Conservation (phyloP, 1,140 invertebrate species). For the Prorops nasuta region DNA sequence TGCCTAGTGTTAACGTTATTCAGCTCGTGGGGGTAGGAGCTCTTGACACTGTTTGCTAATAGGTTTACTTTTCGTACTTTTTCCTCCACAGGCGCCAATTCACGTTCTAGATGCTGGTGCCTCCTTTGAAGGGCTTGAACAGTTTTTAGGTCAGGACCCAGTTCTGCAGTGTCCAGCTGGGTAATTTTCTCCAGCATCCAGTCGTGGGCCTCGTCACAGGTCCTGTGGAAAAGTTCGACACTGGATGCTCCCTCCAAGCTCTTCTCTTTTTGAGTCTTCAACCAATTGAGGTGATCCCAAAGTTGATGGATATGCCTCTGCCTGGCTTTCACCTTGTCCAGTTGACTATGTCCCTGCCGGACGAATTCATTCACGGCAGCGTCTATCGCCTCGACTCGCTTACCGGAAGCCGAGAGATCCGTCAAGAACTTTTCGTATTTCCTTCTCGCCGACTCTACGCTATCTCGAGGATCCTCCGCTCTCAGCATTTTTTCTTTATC, state of each 20-base stretch:
- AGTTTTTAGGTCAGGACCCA: slow-evolving; percentile 84
- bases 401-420: slow-evolving; percentile 88
- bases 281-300: slow-evolving; percentile 84
- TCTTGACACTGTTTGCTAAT: slow-evolving; percentile 80
- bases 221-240: slow-evolving; percentile 91
- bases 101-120: slow-evolving; percentile 87
- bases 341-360: slow-evolving; percentile 81
- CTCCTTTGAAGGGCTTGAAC: slow-evolving; percentile 86
- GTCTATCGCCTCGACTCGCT: slow-evolving; percentile 87
- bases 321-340: slow-evolving; percentile 79
- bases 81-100: slow-evolving; percentile 86
- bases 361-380: slow-evolving; percentile 84
- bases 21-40: slow-evolving; percentile 86
- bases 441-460: slow-evolving; percentile 90
- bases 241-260: slow-evolving; percentile 88
- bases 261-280: slow-evolving; percentile 89
- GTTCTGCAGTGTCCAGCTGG: slow-evolving; percentile 74
- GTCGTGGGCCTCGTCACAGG: slow-evolving; percentile 88
- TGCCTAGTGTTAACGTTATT: slow-evolving; percentile 82
- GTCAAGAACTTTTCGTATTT: slow-evolving; percentile 97
- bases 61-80: slow-evolving; percentile 74
- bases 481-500: slow-evolving; percentile 90
- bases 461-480: slow-evolving; percentile 80
- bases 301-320: slow-evolving; percentile 83
- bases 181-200: slow-evolving; percentile 94